A percentile compares a stretch with the other conserved stretches of the same genome.
Conservation (phyloP, 2,113 vertebrate genomes). For the Butorides virescens region DNA sequence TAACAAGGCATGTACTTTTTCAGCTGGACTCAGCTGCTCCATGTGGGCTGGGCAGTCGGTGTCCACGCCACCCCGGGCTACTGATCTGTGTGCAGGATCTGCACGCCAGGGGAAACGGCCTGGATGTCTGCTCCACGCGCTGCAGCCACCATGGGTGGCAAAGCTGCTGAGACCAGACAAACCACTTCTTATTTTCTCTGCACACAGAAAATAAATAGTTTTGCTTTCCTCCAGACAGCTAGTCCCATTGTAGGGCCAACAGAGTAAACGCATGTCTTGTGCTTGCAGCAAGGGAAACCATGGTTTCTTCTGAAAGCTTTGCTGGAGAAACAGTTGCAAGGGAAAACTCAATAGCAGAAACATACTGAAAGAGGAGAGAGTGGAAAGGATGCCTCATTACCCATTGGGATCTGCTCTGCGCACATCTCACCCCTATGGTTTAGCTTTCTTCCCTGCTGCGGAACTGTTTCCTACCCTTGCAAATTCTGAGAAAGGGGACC, state of each 20-base stretch:
- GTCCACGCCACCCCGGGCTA: not conserved
- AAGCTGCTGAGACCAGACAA: not conserved
- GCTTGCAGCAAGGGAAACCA: not conserved
- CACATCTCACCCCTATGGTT: not conserved
- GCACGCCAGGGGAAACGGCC: rapidly evolving
- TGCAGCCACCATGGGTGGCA: rapidly evolving
- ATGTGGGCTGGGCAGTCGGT: rapidly evolving
- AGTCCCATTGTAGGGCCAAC: not conserved
- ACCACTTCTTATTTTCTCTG: not conserved
- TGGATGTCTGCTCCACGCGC: rapidly evolving
- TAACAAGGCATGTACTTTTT: not conserved
- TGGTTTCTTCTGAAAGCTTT: not conserved
- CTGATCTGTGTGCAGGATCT: rapidly evolving
- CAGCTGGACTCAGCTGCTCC: not conserved
- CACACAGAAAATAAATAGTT: not conserved
- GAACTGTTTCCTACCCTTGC: not conserved
- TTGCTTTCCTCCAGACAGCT: not conserved
- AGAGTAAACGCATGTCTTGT: rapidly evolving
- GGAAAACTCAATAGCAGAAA: not conserved
- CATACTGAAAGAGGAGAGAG: not conserved
- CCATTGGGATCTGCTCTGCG: not conserved
- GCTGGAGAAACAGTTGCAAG: not conserved
- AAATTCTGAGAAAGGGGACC: not conserved
- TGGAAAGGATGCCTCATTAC: rapidly evolving
- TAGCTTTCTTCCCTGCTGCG: not conserved